Evolutionary conservation across 2,888 invertebrate genomes (phyloP), one percentile per base, ranked within the genome.

Genomic region (Boloria selene): DNA sequence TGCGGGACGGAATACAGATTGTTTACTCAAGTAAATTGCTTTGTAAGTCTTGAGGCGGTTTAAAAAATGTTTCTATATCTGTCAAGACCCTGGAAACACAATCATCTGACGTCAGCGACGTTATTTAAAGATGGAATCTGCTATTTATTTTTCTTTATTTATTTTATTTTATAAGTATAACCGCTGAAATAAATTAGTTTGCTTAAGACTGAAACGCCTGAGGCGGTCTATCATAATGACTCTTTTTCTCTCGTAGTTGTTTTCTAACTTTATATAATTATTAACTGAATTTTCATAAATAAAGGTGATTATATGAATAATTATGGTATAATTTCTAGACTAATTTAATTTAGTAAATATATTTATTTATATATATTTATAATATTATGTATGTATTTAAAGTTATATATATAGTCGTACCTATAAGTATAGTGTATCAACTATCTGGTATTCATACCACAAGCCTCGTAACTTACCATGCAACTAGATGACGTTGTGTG

Each of bases 11-110:
- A 64, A 64, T 64, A 64, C 60, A 64, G 64, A 61, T 67, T 67
- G 60, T 70, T 63, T 88, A 85, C 85, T 85, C 83, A 83, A 82
- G 82, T 77, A 88, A 87, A 88, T 88, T 88, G 86, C 87, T 86
- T 85, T 84, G 86, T 86, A 81, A 79, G 79, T 79, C 86, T 82
- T 72, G 75, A 69, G 85, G 82, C 84, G 79, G 79, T 82, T 83
- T 84, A 86, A 85, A 87, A 87, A 75, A 85, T 85, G 79, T 82
- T 82, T 81, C 81, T 78, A 73, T 78, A 81, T 82, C 81, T 82
- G 81, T 81, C 82, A 79, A 71, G 71, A 75, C 75, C 74, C 64
- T 74, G 72, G 74, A 54, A 56, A 75, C 72, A 75, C 81, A 82
- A 84, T 84, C 79, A 77, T 80, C 77, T 77, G 69, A 69, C 74